These are phyloP conservation scores for Synaphobranchus kaupii DNA, from an alignment of 2,797 vertebrate genomes.

Conservation along the genomic window DNA sequence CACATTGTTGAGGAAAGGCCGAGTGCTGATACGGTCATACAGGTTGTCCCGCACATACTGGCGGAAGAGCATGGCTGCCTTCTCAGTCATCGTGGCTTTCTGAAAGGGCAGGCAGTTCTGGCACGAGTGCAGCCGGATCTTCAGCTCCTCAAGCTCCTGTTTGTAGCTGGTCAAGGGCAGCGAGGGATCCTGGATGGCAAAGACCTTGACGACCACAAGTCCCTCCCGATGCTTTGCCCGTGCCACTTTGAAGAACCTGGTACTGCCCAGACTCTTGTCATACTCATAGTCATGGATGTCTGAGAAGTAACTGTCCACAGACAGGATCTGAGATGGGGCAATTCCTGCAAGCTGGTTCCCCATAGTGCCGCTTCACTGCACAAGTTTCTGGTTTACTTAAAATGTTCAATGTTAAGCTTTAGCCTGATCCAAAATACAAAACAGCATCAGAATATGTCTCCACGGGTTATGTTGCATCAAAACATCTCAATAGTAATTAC, in stretches of 20 bases:
- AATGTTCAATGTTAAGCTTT: background rate
- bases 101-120: slow-evolving; percentile 97
- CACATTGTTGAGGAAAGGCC: slow-evolving; percentile 92
- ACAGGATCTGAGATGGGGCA: slow-evolving; percentile 95
- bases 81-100: slow-evolving; percentile 87
- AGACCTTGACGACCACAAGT: slow-evolving; percentile 94
- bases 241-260: slow-evolving; percentile 96
- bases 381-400: background rate
- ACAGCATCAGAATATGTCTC: background rate
- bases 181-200: slow-evolving; percentile 94
- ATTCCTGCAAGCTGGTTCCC: slow-evolving; percentile 97
- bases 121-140: slow-evolving; percentile 88
- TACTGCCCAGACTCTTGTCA: slow-evolving; percentile 95
- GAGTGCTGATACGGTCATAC: slow-evolving; percentile 94
- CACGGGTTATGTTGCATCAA: background rate
- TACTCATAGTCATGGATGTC: slow-evolving; percentile 97
- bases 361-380: slow-evolving; percentile 66
- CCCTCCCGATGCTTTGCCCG: slow-evolving; percentile 93
- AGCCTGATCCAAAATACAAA: background rate
- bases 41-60: slow-evolving; percentile 96
- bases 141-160: slow-evolving; percentile 95
- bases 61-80: slow-evolving; percentile 91
- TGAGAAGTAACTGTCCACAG: slow-evolving; percentile 97
- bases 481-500: background rate
- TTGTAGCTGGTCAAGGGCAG: slow-evolving; percentile 92